A percentile compares a stretch with the other conserved stretches of the same genome.
phyloP scores from a whole-genome alignment of 2,797 vertebrate species.

The Bovichtus diacanthus region DNA sequence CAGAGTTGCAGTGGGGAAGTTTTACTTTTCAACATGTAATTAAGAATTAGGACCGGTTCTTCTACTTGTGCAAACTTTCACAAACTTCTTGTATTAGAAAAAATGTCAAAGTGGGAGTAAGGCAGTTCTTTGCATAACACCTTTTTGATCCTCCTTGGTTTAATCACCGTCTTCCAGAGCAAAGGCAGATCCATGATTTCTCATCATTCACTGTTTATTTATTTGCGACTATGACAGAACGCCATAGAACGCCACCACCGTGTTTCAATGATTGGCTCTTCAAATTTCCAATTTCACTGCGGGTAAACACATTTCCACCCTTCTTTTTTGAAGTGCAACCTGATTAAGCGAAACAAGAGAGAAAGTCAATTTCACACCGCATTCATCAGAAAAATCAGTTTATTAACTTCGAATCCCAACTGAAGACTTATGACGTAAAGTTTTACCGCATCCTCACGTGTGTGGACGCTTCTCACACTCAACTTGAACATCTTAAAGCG shows the following conservation, averaged over 20 bases:
- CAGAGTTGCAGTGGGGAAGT: background rate
- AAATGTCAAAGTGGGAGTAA: slow-evolving; percentile 12
- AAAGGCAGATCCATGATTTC: slow-evolving; percentile 5
- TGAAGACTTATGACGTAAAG: slow-evolving; percentile 3
- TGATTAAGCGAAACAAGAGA: slow-evolving; percentile 33
- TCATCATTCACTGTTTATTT: slow-evolving; percentile 20
- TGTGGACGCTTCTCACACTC: slow-evolving; percentile 14
- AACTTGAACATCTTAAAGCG: slow-evolving; percentile 33
- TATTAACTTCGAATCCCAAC: slow-evolving; percentile 41
- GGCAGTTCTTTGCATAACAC: background rate
- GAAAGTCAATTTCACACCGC: slow-evolving; percentile 56
- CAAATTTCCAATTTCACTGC: slow-evolving; percentile 38
- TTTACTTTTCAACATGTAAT: slow-evolving; percentile 29
- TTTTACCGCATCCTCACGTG: background rate
- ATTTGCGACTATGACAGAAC: slow-evolving; percentile 7
- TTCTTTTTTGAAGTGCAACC: slow-evolving; percentile 22
- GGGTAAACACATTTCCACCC: slow-evolving; percentile 19
- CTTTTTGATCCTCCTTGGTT: slow-evolving; percentile 18
- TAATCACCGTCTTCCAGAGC: slow-evolving; percentile 16
- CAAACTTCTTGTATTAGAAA: slow-evolving; percentile 16
- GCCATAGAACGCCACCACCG: background rate
- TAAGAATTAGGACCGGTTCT: slow-evolving; percentile 4
- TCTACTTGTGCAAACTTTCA: slow-evolving; percentile 12
- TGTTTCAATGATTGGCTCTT: slow-evolving; percentile 30
- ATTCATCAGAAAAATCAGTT: slow-evolving; percentile 28